Conservation (phyloP, 2,113 vertebrate species). For the Gasterosteus nipponicus region DNA sequence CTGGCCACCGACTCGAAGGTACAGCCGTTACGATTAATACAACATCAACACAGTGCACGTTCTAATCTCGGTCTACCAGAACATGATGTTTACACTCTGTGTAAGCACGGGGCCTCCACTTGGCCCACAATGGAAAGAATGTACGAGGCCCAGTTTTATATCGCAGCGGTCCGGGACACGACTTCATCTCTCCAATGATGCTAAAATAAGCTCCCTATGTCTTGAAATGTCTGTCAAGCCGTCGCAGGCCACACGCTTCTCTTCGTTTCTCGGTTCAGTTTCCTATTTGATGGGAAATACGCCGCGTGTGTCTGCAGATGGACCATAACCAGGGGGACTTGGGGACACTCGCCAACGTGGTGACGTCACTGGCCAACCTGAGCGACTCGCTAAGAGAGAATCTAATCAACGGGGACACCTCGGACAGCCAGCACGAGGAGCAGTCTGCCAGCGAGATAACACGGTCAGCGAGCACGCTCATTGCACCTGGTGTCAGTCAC, state of each 20-base stretch:
- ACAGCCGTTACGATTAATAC: slow-evolving; percentile 18
- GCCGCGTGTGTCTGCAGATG: slow-evolving; percentile 75
- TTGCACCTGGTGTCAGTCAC: neutral
- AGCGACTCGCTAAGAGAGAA: slow-evolving; percentile 86
- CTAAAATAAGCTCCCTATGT: neutral
- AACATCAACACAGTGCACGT: neutral
- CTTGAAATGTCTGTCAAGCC: too few relatives aligned
- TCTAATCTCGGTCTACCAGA: neutral
- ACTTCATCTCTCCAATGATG: neutral
- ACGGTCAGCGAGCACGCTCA: slow-evolving; percentile 80
- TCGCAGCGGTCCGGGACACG: neutral
- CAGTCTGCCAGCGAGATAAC: slow-evolving; percentile 95
- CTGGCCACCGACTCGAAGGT: slow-evolving; percentile 94
- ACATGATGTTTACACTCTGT: neutral
- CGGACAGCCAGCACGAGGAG: slow-evolving; percentile 89
- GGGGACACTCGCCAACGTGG: slow-evolving; percentile 96
- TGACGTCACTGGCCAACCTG: slow-evolving; percentile 94
- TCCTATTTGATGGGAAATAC: neutral
- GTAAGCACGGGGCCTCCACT: neutral
- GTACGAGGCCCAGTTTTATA: neutral
- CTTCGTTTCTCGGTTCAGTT: neutral
- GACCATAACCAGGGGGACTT: slow-evolving; percentile 93
- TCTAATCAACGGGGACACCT: slow-evolving; percentile 90
- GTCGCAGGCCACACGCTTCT: neutral
- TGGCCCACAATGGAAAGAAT: too few relatives aligned